These are phyloP conservation scores for Xenopus borealis DNA, from an alignment of 2,113 vertebrate genomes.

Conservation along the genomic window DNA sequence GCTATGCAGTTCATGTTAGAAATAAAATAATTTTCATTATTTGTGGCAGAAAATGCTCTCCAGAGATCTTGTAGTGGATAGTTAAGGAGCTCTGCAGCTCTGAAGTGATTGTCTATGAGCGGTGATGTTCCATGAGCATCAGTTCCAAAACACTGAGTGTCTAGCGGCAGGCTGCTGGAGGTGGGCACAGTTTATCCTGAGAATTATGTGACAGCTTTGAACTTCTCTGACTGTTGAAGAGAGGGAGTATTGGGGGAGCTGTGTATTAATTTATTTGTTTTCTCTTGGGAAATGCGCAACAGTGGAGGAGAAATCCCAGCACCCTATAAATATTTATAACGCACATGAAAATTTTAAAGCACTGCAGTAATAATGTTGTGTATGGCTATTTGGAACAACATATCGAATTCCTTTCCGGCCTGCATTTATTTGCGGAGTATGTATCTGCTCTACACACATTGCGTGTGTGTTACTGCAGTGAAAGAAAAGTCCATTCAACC, in stretches of 20 bases:
- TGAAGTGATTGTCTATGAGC: constrained; percentile 3
- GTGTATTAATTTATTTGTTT: constrained; percentile 44
- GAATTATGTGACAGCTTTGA: constrained; percentile 45
- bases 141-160: constrained; percentile 4
- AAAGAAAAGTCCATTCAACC: no score
- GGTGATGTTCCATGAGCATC: not conserved
- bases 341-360: constrained; percentile 48
- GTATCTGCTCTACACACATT: not conserved
- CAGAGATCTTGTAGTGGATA: not conserved
- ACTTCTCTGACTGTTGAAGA: constrained; percentile 35
- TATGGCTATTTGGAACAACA: constrained; percentile 35
- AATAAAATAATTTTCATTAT: not conserved
- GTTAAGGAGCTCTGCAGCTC: not conserved
- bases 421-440: constrained; percentile 4
- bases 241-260: constrained; percentile 9
- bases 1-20: not conserved
- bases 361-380: constrained; percentile 46
- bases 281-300: constrained; percentile 40
- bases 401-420: not conserved
- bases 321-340: constrained; percentile 47
- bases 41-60: not conserved
- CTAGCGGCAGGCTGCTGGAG: constrained; percentile 24
- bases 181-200: constrained; percentile 42
- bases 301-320: constrained; percentile 45
- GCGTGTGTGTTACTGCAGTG: not conserved